Percentiles rank a stretch among this genome's conserved stretches.
Conservation (phyloP, 2,888 invertebrate genomes). For the Eubasilissa splendida region DNA sequence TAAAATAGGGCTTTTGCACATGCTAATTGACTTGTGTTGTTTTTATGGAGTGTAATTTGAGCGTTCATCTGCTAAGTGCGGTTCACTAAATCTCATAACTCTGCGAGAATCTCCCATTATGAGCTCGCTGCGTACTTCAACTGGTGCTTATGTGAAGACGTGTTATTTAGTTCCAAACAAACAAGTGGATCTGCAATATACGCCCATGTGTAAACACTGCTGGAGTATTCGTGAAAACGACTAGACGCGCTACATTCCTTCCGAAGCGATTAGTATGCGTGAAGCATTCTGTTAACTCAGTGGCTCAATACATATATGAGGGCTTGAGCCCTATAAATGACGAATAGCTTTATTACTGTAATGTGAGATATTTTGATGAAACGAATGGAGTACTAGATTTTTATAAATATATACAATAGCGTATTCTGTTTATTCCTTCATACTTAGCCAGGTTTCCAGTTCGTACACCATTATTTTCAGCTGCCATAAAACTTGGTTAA, state of each 20-base stretch:
- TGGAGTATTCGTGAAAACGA: background rate
- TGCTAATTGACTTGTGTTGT: slow-evolving; percentile 26
- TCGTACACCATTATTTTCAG: too few species aligned
- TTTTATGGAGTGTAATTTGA: slow-evolving; percentile 5
- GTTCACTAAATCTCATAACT: slow-evolving; percentile 10
- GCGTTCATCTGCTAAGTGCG: slow-evolving; percentile 7
- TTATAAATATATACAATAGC: too few species aligned
- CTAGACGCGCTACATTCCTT: background rate
- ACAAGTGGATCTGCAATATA: slow-evolving; percentile 22
- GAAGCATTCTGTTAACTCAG: slow-evolving; percentile 3
- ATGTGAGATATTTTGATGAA: slow-evolving; percentile 12
- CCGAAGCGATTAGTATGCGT: slow-evolving; percentile 20
- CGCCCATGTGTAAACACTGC: background rate
- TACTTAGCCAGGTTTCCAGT: too few species aligned
- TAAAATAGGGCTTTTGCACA: slow-evolving; percentile 21
- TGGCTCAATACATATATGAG: background rate
- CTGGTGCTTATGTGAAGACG: slow-evolving; percentile 28
- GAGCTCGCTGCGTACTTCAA: slow-evolving; percentile 18
- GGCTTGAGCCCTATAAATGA: background rate
- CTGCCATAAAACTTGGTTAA: too few species aligned
- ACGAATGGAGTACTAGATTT: background rate
- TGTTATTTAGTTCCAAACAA: slow-evolving; percentile 26
- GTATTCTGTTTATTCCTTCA: too few species aligned
- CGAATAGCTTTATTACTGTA: slow-evolving; percentile 9
- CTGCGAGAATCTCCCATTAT: slow-evolving; percentile 16